These are phyloP conservation scores for Smutsia temminckii DNA, from an alignment of 2,797 vertebrate species.

Conservation along the genomic window DNA sequence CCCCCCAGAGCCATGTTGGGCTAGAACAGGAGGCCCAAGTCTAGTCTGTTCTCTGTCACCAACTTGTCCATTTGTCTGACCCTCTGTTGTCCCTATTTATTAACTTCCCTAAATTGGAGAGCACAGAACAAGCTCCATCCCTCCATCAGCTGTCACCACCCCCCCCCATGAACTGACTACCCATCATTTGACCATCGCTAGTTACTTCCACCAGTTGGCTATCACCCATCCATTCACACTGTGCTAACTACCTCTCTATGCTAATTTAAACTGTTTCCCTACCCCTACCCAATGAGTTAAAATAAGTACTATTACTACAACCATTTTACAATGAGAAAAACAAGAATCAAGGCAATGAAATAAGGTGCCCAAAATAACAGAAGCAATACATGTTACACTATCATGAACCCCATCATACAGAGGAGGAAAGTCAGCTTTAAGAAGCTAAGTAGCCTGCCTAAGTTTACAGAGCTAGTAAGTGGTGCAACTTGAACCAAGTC, in stretches of 20 bases:
- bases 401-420: background rate
- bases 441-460: background rate
- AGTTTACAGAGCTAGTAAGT: background rate
- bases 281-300: background rate
- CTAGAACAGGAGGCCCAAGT: background rate
- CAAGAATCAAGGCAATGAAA: background rate
- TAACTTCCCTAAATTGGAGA: conserved; percentile 22
- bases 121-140: background rate
- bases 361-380: background rate
- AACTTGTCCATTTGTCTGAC: background rate
- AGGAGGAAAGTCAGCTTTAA: background rate
- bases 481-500: background rate
- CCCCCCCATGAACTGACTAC: background rate
- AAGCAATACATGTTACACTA: fast-evolving
- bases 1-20: background rate
- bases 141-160: background rate
- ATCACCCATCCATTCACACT: background rate
- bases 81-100: background rate
- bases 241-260: background rate
- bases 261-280: background rate
- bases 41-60: background rate
- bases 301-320: background rate
- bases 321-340: background rate
- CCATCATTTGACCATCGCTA: background rate
- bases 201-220: background rate